Evolutionary conservation across 2,113 vertebrate genomes (phyloP).

Genomic region (Sturnus vulgaris): DNA sequence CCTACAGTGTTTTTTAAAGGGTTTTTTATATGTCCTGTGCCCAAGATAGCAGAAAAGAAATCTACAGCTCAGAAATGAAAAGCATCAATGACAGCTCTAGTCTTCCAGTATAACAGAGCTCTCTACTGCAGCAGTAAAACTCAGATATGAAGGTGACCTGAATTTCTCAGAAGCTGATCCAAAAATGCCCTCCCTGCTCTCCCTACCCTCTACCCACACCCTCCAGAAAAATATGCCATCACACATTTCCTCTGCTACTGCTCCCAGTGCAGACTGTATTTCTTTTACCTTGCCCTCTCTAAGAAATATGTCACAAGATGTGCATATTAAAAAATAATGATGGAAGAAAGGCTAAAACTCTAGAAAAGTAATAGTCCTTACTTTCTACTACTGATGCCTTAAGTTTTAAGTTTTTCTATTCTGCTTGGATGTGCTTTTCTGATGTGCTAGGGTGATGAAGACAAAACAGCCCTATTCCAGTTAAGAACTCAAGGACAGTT

Average conservation of each 20-base stretch:
- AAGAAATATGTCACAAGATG: background rate
- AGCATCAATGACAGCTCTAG: background rate
- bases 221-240: background rate
- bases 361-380: background rate
- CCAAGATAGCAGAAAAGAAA: background rate
- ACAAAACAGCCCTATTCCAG: too few relatives aligned
- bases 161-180: background rate
- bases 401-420: too few relatives aligned
- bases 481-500: too few relatives aligned
- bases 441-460: too few relatives aligned
- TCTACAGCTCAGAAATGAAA: background rate
- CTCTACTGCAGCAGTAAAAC: background rate
- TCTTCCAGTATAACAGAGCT: background rate
- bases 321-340: background rate
- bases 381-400: background rate
- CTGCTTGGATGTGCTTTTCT: too few relatives aligned
- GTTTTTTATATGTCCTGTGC: background rate
- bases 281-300: background rate
- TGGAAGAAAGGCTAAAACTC: background rate
- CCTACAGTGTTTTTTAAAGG: fast-evolving
- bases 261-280: background rate
- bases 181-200: background rate
- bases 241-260: background rate
- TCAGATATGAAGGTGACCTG: background rate
- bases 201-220: background rate